phyloP scores from a whole-genome alignment of 2,888 invertebrate species.

The Agonopterix arenella region DNA sequence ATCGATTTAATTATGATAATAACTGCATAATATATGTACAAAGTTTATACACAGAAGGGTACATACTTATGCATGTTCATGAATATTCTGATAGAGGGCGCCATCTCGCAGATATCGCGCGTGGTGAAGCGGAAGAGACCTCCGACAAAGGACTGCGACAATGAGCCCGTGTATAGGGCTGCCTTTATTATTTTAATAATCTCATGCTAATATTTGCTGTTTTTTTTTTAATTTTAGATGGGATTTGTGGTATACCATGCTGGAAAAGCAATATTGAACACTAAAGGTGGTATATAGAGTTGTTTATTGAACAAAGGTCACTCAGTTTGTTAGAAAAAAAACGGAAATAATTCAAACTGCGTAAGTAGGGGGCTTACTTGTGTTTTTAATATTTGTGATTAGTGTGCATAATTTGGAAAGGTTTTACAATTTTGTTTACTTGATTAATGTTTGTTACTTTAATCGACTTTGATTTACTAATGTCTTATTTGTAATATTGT shows the following conservation, averaged over 20 bases:
- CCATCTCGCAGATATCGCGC: constrained; percentile 50
- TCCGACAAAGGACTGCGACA: constrained; percentile 69
- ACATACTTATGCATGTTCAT: constrained; percentile 29
- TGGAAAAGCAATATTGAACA: too few relatives aligned
- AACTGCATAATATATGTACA: constrained; percentile 1
- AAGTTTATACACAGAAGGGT: constrained; percentile 8
- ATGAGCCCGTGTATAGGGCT: constrained; percentile 39
- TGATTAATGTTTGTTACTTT: too few relatives aligned
- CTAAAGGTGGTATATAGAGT: too few relatives aligned
- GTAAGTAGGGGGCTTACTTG: too few relatives aligned
- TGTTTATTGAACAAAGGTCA: too few relatives aligned
- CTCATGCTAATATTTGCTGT: constrained; percentile 24
- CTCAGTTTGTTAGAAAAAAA: too few relatives aligned
- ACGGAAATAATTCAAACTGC: too few relatives aligned
- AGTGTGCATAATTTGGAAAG: too few relatives aligned
- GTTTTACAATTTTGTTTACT: too few relatives aligned
- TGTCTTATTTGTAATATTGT: too few relatives aligned
- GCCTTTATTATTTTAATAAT: constrained; percentile 1
- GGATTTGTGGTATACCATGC: not conserved
- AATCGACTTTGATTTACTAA: too few relatives aligned
- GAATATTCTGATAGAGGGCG: constrained; percentile 46
- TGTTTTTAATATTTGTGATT: too few relatives aligned
- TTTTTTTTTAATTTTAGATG: constrained; percentile 6
- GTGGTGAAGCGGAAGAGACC: constrained; percentile 69
- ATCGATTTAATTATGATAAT: not conserved